Base-by-base conservation (phyloP, 1,140 invertebrate species). In the Helicoverpa armigera region DNA sequence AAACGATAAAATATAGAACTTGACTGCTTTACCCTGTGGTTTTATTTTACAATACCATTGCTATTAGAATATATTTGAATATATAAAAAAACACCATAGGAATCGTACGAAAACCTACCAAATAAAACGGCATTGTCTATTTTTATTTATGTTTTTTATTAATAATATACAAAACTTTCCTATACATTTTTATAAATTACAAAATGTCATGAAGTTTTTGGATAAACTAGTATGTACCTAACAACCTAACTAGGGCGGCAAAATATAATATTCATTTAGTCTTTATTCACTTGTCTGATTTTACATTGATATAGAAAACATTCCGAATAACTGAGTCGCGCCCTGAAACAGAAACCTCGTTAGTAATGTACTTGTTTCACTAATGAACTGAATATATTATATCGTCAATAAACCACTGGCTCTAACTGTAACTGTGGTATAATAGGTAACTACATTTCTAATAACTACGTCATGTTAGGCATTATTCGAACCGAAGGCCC, bases 1-100 rank as follows among this genome's bases (percentile, higher is more conserved):
- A 95, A 95, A 95, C 92, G 91, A 95, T 95, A 95, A 95, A 94
- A 95, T 95, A 95, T 95, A 95, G 95, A 95, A 95, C 95, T 95
- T 95, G 95, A 95, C 95, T 95, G 95, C 95, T 95, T 95, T 95
- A 94, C 48, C 53, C 23, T 65, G 73, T 88, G 60, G 87, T 93
- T 94, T 94, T 78, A 90, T 91, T 91, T 86, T 3, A 31, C 35
- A 43, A 43, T 43, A 10, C 13, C 12, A 1, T 56, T 35, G 7
- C 4, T 7, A 9, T 9, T 9, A 43, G 35, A 43, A 43, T 43
- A 43, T 43, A 43, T 43, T 43, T 43, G 35, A 43, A 43, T 43
- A 1, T 43, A n/a, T n/a, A n/a, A n/a, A 43, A 43, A 43, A 9
- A 43, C 5, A 43, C 0, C 35, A 1, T 43, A 43, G 3, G 35